Conservation (phyloP, 1,140 invertebrate species). For the Formica selysi region DNA sequence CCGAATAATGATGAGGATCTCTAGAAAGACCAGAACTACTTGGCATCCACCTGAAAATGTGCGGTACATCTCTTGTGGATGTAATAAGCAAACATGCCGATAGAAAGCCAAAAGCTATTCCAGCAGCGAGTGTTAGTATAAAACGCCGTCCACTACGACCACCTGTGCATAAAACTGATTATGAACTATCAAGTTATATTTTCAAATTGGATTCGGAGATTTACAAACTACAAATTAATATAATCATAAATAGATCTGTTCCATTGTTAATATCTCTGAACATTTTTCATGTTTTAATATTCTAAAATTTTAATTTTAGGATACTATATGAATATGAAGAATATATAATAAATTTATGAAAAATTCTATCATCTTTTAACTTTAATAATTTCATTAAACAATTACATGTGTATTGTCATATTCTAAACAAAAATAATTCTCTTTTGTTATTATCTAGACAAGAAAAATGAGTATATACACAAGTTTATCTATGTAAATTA, state of each 20-base stretch:
- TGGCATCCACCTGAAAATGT: constrained; percentile 82
- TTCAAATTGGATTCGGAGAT: not conserved
- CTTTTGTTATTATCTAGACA: too few relatives aligned
- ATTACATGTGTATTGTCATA: too few relatives aligned
- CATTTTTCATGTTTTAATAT: not conserved
- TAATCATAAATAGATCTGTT: not conserved
- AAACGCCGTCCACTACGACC: constrained; percentile 81
- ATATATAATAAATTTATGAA: too few relatives aligned
- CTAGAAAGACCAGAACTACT: constrained; percentile 73
- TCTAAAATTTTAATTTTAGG: too few relatives aligned
- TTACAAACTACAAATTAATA: not conserved
- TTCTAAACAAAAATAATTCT: too few relatives aligned
- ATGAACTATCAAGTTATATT: not conserved
- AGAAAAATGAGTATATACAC: too few relatives aligned
- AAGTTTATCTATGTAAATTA: too few relatives aligned
- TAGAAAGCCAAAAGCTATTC: constrained; percentile 84
- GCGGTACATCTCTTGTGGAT: constrained; percentile 80
- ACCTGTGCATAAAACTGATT: constrained; percentile 62
- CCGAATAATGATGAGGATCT: constrained; percentile 85
- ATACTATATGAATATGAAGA: too few relatives aligned
- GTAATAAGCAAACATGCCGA: constrained; percentile 84
- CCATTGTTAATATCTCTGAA: not conserved
- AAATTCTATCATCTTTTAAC: too few relatives aligned
- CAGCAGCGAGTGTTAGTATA: constrained; percentile 81
- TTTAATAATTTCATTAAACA: too few relatives aligned